Conservation (phyloP, 2,888 invertebrate species). For the Dolomedes plantarius region DNA sequence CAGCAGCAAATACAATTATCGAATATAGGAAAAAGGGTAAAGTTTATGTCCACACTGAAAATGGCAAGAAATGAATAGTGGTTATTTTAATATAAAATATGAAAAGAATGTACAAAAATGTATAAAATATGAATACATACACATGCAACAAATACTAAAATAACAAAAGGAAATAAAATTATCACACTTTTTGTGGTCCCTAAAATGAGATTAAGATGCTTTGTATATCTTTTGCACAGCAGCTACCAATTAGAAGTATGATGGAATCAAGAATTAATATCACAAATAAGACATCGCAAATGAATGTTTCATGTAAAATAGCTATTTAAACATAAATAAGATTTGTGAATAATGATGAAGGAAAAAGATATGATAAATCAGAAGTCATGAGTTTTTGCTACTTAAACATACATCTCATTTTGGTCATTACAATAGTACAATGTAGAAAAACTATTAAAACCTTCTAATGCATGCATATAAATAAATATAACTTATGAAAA, state of each 20-base stretch:
- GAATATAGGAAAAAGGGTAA: too few relatives aligned
- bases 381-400: too few relatives aligned
- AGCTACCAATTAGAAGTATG: constrained; percentile 7
- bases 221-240: constrained; percentile 26
- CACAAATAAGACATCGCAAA: not conserved
- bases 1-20: not conserved
- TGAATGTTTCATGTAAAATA: not conserved
- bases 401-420: too few relatives aligned
- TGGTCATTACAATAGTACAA: too few relatives aligned
- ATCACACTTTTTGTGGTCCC: constrained; percentile 59
- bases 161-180: not conserved
- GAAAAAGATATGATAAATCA: too few relatives aligned
- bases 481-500: too few relatives aligned
- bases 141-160: not conserved
- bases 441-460: too few relatives aligned
- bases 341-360: too few relatives aligned
- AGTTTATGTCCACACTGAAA: too few relatives aligned
- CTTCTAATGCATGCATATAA: too few relatives aligned
- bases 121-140: not conserved
- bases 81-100: not conserved
- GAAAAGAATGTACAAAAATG: constrained; percentile 14
- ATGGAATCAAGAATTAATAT: constrained; percentile 8
- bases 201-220: constrained; percentile 33
- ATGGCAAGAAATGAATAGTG: not conserved
- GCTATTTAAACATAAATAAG: too few relatives aligned